A percentile compares a stretch with the other conserved stretches of the same genome.
Conservation (phyloP, 2,888 invertebrate species). For the Meiosimyza platycephala region DNA sequence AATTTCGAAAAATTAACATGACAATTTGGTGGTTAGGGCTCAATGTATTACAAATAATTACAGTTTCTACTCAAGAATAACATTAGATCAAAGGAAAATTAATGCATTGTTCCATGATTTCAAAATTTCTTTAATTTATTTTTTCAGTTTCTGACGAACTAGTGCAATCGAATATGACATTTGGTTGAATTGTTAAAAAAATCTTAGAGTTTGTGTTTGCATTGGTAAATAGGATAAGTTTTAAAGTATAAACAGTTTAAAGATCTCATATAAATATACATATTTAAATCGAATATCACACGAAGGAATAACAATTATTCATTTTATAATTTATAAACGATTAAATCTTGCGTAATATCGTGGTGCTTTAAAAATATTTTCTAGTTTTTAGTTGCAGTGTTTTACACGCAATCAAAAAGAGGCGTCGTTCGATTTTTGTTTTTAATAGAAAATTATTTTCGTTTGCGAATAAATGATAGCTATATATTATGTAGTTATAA, state of each 20-base stretch:
- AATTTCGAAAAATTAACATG: too few species aligned
- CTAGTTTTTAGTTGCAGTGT: constrained; percentile 15
- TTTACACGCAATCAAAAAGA: constrained; percentile 3
- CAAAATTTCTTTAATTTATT: too few species aligned
- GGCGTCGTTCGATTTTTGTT: constrained; percentile 2
- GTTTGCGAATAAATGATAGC: not conserved
- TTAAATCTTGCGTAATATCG: constrained; percentile 27
- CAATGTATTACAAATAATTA: too few species aligned
- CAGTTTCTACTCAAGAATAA: too few species aligned
- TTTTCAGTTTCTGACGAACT: too few species aligned
- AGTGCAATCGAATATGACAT: too few species aligned
- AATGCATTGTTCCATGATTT: too few species aligned
- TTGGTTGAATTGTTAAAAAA: too few species aligned
- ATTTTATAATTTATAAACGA: constrained; percentile 23
- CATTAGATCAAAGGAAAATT: too few species aligned
- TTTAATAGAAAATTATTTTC: not conserved
- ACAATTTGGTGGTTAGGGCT: too few species aligned
- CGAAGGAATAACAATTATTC: constrained; percentile 49
- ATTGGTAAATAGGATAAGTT: not conserved
- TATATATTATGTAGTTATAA: not conserved
- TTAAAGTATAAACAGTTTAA: constrained; percentile 25
- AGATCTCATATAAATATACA: constrained; percentile 11
- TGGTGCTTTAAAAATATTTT: constrained; percentile 17
- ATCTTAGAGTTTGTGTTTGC: too few species aligned
- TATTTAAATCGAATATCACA: constrained; percentile 51